Percentiles rank a stretch among this genome's conserved stretches.
phyloP scores from a whole-genome alignment of 1,140 invertebrate species.

The Cheumatopsyche charites region DNA sequence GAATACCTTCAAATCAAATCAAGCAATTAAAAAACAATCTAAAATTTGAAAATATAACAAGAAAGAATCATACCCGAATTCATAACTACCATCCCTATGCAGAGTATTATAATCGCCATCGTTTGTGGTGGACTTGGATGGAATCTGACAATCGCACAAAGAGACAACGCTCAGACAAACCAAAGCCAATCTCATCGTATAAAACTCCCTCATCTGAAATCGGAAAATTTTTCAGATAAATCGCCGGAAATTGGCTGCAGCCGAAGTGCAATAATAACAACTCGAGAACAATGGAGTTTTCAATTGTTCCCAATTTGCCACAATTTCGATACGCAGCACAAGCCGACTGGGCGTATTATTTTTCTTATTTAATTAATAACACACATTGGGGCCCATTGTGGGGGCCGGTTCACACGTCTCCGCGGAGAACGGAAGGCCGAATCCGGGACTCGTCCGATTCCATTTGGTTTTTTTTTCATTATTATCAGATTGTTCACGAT shows the following conservation, averaged over 20 bases:
- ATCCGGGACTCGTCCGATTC: constrained; percentile 16
- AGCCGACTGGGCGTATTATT: neutral
- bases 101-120: constrained; percentile 64
- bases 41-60: constrained; percentile 21
- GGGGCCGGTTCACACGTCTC: neutral
- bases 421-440: constrained; percentile 19
- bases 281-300: constrained; percentile 7
- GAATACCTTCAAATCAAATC: constrained; percentile 61
- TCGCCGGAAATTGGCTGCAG: neutral
- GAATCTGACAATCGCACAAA: constrained; percentile 49
- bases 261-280: neutral
- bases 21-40: constrained; percentile 1
- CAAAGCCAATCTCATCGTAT: too few relatives aligned
- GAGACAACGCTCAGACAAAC: constrained; percentile 26
- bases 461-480: neutral
- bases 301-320: constrained; percentile 7
- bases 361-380: constrained; percentile 33
- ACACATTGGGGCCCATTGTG: constrained; percentile 30
- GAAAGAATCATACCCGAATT: constrained; percentile 62
- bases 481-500: neutral
- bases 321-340: constrained; percentile 7
- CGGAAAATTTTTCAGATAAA: neutral
- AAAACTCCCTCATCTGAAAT: neutral
- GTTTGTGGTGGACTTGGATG: constrained; percentile 55
- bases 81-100: constrained; percentile 68